phyloP scores from a whole-genome alignment of 2,888 invertebrate genomes.

The Caenorhabditis sp. region DNA sequence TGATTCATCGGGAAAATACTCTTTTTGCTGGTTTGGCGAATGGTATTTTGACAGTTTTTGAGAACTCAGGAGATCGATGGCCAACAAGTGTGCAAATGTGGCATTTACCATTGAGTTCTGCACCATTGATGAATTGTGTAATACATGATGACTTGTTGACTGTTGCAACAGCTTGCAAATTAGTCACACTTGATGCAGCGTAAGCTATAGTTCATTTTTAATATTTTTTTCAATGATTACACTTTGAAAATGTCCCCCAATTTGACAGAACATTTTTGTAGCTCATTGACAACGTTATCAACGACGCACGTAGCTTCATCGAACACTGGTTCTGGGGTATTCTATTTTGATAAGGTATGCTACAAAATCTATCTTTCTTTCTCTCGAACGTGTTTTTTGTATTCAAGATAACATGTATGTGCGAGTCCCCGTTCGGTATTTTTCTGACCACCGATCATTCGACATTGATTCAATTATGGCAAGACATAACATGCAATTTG shows the following conservation, averaged over 20 bases:
- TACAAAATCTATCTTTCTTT: slow-evolving; percentile 14
- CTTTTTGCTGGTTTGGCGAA: slow-evolving; percentile 74
- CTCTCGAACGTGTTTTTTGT: neutral
- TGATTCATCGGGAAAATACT: slow-evolving; percentile 71
- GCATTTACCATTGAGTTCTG: slow-evolving; percentile 74
- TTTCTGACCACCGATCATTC: slow-evolving; percentile 75
- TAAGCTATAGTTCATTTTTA: slow-evolving; percentile 48
- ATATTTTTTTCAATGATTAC: slow-evolving; percentile 2
- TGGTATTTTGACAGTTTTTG: slow-evolving; percentile 74
- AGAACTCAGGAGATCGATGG: slow-evolving; percentile 68
- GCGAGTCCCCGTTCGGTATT: slow-evolving; percentile 72
- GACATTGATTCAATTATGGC: slow-evolving; percentile 75
- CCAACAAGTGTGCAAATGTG: slow-evolving; percentile 72
- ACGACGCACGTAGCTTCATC: slow-evolving; percentile 74
- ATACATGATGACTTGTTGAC: slow-evolving; percentile 72
- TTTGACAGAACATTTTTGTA: too few species aligned
- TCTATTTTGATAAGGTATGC: slow-evolving; percentile 72
- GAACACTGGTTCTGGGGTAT: slow-evolving; percentile 63
- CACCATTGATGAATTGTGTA: slow-evolving; percentile 73
- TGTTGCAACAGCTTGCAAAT: slow-evolving; percentile 74
- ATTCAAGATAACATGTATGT: slow-evolving; percentile 71
- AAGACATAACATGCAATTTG: slow-evolving; percentile 73
- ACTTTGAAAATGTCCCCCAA: too few species aligned
- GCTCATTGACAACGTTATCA: slow-evolving; percentile 57
- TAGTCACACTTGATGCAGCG: slow-evolving; percentile 74